phyloP scores from a whole-genome alignment of 2,113 vertebrate genomes.

The Crocuta crocuta region DNA sequence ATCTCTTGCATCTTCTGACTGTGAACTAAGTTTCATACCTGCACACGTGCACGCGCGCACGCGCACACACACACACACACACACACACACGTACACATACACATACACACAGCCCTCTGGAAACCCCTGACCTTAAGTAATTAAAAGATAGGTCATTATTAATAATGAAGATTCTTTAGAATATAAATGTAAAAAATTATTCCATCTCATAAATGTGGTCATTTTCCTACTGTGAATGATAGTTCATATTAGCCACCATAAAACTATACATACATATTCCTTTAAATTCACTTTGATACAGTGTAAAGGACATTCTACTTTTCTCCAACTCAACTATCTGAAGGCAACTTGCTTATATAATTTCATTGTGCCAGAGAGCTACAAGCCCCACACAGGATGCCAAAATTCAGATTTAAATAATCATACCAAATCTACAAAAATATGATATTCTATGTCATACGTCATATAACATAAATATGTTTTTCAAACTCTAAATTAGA shows the following conservation, averaged over 20 bases:
- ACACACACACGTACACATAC: no score
- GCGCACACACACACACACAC: no score
- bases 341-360: neutral
- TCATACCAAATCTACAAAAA: neutral
- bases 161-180: neutral
- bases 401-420: neutral
- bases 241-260: neutral
- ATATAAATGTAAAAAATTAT: neutral
- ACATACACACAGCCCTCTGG: no score
- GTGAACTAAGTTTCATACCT: neutral
- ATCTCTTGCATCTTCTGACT: neutral
- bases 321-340: neutral
- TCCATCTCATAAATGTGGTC: neutral
- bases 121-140: neutral
- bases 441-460: neutral
- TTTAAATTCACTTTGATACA: neutral
- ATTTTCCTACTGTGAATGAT: neutral
- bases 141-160: neutral
- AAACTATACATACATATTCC: neutral
- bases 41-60: no score
- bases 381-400: neutral
- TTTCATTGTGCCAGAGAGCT: neutral
- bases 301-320: neutral
- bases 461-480: neutral
- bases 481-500: conserved; percentile 27